Conservation (phyloP, 2,113 vertebrate genomes). For the Cisticola juncidis region DNA sequence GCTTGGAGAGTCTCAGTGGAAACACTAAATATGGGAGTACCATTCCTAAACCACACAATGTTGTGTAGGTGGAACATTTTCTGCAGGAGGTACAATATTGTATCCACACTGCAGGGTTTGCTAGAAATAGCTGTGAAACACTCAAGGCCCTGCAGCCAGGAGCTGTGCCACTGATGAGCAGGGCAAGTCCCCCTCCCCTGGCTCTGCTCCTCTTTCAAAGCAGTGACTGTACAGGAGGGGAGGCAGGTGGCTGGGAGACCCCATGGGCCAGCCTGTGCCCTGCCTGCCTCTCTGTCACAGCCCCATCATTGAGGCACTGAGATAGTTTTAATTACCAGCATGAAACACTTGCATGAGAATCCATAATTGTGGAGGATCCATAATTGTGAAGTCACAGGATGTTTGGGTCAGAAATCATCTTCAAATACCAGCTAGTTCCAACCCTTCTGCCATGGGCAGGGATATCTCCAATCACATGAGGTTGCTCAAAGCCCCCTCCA, state of each 20-base stretch:
- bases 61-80: not conserved
- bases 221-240: not conserved
- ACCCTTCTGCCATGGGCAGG: not conserved
- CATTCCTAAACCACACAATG: not conserved
- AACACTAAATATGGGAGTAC: not conserved
- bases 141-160: not conserved
- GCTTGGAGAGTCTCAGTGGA: not conserved
- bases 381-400: not conserved
- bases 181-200: not conserved
- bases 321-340: not conserved
- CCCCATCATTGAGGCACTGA: not conserved
- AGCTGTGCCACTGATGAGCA: not conserved
- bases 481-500: not conserved
- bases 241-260: not conserved
- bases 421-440: not conserved
- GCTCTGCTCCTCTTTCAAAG: not conserved
- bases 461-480: not conserved
- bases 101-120: not conserved
- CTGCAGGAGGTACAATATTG: not conserved
- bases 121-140: not conserved
- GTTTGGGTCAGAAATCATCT: not conserved
- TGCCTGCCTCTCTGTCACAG: not conserved
- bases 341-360: not conserved
- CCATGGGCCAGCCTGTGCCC: fast-evolving
- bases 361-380: not conserved